Conservation (phyloP, 2,113 vertebrate species). For the Oncorhynchus keta region DNA sequence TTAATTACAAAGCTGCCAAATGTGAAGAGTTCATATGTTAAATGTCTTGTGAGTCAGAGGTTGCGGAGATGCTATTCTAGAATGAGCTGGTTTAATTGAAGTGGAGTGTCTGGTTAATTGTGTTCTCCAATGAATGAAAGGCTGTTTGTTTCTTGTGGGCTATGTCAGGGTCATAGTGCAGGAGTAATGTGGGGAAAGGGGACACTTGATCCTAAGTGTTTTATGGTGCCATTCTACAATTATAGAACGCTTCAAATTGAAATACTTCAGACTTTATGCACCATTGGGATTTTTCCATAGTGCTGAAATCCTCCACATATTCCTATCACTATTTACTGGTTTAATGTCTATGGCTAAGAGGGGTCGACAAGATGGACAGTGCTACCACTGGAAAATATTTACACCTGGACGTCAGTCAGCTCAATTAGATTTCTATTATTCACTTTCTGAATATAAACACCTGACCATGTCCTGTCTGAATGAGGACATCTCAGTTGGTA, state of each 20-base stretch:
- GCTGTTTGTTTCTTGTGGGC: slow-evolving; percentile 54
- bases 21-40: slow-evolving; percentile 36
- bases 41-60: slow-evolving; percentile 32
- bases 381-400: slow-evolving; percentile 48
- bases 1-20: slow-evolving; percentile 42
- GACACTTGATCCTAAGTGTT: slow-evolving; percentile 49
- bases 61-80: slow-evolving; percentile 40
- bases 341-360: slow-evolving; percentile 24
- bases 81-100: not conserved
- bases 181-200: slow-evolving; percentile 71
- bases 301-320: no score
- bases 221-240: slow-evolving; percentile 2
- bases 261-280: no score
- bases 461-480: slow-evolving; percentile 33
- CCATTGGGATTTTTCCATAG: no score
- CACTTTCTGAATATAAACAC: slow-evolving; percentile 41
- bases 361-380: slow-evolving; percentile 65
- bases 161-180: slow-evolving; percentile 54
- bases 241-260: no score
- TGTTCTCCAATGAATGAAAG: slow-evolving; percentile 61
- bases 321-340: no score
- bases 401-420: not conserved
- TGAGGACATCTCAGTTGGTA: no score
- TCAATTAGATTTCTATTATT: slow-evolving; percentile 35
- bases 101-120: slow-evolving; percentile 50